Evolutionary conservation across 2,888 invertebrate genomes (phyloP).

Genomic region (Dicranocentrus wangi): DNA sequence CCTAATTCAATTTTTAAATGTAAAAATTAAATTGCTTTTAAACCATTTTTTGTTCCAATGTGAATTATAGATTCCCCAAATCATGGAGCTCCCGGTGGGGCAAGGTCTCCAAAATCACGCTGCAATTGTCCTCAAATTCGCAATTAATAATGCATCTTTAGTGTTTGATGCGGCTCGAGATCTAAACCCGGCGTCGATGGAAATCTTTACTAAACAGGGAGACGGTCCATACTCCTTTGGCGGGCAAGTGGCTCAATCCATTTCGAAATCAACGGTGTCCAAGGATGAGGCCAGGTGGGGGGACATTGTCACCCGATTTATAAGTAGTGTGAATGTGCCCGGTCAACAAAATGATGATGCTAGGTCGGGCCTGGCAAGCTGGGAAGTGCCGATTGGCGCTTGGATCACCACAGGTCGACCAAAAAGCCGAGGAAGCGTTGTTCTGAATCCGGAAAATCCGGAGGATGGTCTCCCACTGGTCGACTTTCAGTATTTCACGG

Average conservation of each 20-base stretch:
- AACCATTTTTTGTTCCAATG: no score
- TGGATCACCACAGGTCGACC: not conserved
- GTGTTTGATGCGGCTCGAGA: slow-evolving; percentile 11
- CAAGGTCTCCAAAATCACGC: slow-evolving; percentile 25
- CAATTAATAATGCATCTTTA: not conserved
- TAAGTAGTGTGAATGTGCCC: not conserved
- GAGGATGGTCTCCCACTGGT: slow-evolving; percentile 28
- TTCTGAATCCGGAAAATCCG: slow-evolving; percentile 30
- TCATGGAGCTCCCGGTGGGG: slow-evolving; percentile 23
- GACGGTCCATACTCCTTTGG: slow-evolving; percentile 36
- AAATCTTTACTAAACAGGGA: slow-evolving; percentile 1
- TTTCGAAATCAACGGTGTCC: not conserved
- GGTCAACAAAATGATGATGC: not conserved
- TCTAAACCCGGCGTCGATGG: slow-evolving; percentile 5
- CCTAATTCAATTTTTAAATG: no score
- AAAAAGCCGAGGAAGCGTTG: slow-evolving; percentile 56
- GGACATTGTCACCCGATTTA: not conserved
- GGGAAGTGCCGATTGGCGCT: not conserved
- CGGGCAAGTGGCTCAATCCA: not conserved
- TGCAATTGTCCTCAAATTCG: not conserved
- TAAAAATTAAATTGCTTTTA: no score
- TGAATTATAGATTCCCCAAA: not conserved
- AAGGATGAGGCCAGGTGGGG: not conserved
- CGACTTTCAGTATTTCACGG: slow-evolving; percentile 44
- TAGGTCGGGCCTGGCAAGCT: not conserved